These are phyloP conservation scores for Eudasyphora cyanicolor DNA, from an alignment of 2,888 invertebrate species.

Conservation along the genomic window DNA sequence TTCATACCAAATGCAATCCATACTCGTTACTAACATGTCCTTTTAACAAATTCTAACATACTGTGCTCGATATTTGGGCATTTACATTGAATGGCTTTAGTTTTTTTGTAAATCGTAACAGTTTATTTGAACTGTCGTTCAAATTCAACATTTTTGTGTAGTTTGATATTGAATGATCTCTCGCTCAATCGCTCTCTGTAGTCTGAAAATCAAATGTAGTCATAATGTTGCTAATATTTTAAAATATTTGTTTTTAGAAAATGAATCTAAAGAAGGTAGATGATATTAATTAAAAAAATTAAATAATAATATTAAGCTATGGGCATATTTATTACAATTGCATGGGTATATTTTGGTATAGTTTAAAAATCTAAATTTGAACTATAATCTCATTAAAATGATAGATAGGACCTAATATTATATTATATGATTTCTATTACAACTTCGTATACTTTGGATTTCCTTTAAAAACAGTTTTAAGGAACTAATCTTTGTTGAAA, in stretches of 20 bases:
- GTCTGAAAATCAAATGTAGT: conserved; percentile 11
- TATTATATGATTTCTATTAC: too few relatives aligned
- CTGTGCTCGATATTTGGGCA: conserved; percentile 13
- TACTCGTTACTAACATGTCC: conserved; percentile 38
- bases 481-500: too few relatives aligned
- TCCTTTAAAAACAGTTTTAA: too few relatives aligned
- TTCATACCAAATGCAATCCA: not conserved
- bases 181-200: not conserved
- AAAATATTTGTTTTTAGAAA: not conserved
- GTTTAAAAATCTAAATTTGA: too few relatives aligned
- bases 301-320: not conserved
- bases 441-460: too few relatives aligned
- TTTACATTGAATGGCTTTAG: conserved; percentile 69
- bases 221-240: conserved; percentile 1
- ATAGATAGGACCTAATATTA: too few relatives aligned
- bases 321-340: not conserved
- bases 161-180: conserved; percentile 1
- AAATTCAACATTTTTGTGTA: not conserved
- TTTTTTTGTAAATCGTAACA: conserved; percentile 42
- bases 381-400: too few relatives aligned
- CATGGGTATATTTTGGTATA: conserved; percentile 27
- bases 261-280: too few relatives aligned
- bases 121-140: not conserved
- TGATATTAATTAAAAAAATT: not conserved
- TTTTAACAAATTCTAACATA: conserved; percentile 43